phyloP scores from a whole-genome alignment of 1,140 invertebrate genomes.

The Glossosoma conforme region DNA sequence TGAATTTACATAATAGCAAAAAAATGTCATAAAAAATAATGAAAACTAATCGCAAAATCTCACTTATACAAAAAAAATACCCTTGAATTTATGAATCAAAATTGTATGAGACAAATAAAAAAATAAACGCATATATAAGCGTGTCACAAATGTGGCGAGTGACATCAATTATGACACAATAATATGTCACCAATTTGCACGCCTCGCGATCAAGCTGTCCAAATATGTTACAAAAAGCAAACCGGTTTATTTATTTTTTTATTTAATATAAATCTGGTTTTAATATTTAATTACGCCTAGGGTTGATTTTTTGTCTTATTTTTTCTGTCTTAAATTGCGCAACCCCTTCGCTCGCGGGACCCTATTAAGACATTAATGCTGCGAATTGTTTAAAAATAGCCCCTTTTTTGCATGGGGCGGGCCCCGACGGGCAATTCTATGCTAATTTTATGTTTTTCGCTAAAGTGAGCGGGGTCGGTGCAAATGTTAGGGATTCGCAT shows the following conservation, averaged over 20 bases:
- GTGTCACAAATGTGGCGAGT: too few species aligned
- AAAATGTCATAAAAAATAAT: too few species aligned
- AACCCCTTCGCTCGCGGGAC: conserved; percentile 13
- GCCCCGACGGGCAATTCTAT: conserved; percentile 24
- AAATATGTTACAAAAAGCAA: conserved; percentile 15
- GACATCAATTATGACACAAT: too few species aligned
- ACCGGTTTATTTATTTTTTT: neutral
- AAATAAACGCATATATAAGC: too few species aligned
- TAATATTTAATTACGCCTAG: neutral
- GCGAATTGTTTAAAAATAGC: conserved; percentile 26
- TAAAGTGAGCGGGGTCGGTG: too few species aligned
- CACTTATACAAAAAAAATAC: too few species aligned
- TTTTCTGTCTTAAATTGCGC: conserved; percentile 18
- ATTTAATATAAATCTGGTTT: conserved; percentile 1
- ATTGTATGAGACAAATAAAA: too few species aligned
- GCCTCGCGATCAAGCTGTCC: conserved; percentile 7
- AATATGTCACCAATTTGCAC: conserved; percentile 11
- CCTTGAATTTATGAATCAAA: too few species aligned
- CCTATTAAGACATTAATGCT: conserved; percentile 22
- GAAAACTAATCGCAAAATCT: too few species aligned
- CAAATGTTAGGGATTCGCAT: too few species aligned
- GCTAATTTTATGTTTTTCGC: conserved; percentile 27
- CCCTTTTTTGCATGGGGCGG: conserved; percentile 20
- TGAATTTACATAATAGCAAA: too few species aligned
- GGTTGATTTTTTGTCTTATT: conserved; percentile 19